Evolutionary conservation across 1,140 invertebrate genomes (phyloP), one percentile per base, ranked within the genome.

Genomic region (Drosophila takahashii): DNA sequence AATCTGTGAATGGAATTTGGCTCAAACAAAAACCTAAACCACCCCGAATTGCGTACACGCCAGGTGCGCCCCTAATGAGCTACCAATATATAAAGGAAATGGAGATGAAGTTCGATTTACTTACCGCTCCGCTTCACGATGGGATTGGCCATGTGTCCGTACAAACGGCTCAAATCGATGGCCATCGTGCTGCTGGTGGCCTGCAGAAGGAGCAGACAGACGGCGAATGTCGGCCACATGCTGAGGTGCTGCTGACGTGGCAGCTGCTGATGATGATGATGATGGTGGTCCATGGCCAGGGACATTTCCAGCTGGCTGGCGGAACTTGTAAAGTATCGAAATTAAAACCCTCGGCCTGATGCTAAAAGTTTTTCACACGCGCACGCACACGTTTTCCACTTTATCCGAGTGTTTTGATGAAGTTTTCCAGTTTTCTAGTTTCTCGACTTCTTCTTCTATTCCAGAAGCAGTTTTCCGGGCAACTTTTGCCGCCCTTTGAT

Each of bases 111-210:
- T 66, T 66, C 45, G 64, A 70, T 76, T 76, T 53, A 66, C 72
- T 92, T 81, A 92, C 92, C 92, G 57, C 85, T 91, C 16, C 92
- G 78, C 53, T 92, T 92, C 54, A 92, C 87, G 22, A 92, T 66
- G 54, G 84, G 79, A 71, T 80, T 83, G 26, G 79, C 87, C 75
- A 91, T 86, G 58, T 92, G 92, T 8, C 92, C 92, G 58, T 92
- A 92, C 50, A 92, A 62, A 27, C 92, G 91, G 50, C 91, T 92
- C 76, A 92, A 90, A 81, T 92, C 92, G 67, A 92, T 92, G 66
- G 90, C 92, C 60, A 69, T 77, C 16, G 90, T 90, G 53, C 81
- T 74, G 54, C 66, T 72, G 51, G 65, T 52, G 47, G 84, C 54
- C 45, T 81, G 69, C 26, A 85, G 69, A 39, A 90, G 50, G 62